Evolutionary conservation across 1,140 invertebrate species (phyloP).

Genomic region (Temnothorax curvispinosus): DNA sequence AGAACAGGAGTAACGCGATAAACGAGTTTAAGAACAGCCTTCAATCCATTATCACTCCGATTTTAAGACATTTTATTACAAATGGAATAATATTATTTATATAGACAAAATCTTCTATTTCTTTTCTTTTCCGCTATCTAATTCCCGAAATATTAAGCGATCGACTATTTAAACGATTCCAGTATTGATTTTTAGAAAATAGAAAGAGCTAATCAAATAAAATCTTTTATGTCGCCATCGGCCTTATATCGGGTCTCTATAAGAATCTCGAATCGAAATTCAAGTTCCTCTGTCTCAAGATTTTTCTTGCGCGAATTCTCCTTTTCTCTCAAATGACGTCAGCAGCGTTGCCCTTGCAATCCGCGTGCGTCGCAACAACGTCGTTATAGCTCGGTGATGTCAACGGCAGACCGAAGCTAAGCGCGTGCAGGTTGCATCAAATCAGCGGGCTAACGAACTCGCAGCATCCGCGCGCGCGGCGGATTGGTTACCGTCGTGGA

Average conservation of each 20-base stretch:
- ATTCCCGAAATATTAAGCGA: background rate
- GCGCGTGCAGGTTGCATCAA: constrained; percentile 48
- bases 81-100: background rate
- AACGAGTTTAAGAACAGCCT: background rate
- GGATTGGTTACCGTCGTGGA: constrained; percentile 46
- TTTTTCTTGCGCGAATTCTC: background rate
- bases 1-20: background rate
- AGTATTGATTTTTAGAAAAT: background rate
- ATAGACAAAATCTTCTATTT: background rate
- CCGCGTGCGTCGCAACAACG: background rate
- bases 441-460: constrained; percentile 59
- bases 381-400: constrained; percentile 7
- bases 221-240: background rate
- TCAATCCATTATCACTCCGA: background rate
- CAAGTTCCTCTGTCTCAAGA: background rate
- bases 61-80: background rate
- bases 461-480: constrained; percentile 51
- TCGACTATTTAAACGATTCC: background rate
- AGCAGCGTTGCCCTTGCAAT: background rate
- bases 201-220: background rate
- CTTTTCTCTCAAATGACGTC: background rate
- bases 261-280: background rate
- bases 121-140: background rate
- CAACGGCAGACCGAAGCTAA: constrained; percentile 42
- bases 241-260: background rate